A percentile compares a stretch with the other conserved stretches of the same genome.
phyloP scores from a whole-genome alignment of 2,888 invertebrate species.

The Zhuqinia jingwanae region DNA sequence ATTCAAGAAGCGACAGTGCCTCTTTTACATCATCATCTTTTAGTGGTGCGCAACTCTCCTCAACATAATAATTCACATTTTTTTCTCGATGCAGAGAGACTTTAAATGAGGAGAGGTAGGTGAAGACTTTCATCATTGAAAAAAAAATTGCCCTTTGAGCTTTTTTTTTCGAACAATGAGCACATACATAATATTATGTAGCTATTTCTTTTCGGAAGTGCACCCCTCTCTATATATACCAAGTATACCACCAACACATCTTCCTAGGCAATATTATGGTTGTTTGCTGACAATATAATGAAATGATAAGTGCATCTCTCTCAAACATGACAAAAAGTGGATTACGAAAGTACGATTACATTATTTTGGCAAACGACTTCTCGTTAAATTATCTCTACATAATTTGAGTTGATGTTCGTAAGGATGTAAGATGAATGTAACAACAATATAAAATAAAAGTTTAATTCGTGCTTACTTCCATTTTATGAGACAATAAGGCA shows the following conservation, averaged over 20 bases:
- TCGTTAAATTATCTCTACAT: not conserved
- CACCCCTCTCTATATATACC: too few relatives aligned
- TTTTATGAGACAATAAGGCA: slow-evolving; percentile 16
- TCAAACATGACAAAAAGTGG: slow-evolving; percentile 23
- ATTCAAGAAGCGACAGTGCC: not conserved
- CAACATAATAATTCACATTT: not conserved
- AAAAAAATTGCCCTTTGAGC: not conserved
- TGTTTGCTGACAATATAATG: not conserved
- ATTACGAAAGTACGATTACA: slow-evolving; percentile 35
- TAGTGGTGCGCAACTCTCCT: too few relatives aligned
- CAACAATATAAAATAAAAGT: not conserved
- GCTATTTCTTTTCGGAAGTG: not conserved
- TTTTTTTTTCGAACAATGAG: not conserved
- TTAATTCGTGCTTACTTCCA: slow-evolving; percentile 6
- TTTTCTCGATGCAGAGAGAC: not conserved
- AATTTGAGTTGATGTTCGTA: not conserved
- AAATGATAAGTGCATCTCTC: slow-evolving; percentile 5
- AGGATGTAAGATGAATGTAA: not conserved
- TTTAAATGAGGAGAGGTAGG: not conserved
- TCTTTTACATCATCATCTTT: slow-evolving; percentile 16
- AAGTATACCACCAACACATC: not conserved
- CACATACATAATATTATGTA: not conserved
- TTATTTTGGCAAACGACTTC: not conserved
- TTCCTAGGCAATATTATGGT: not conserved
- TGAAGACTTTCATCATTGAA: slow-evolving; percentile 9